Evolutionary conservation across 2,113 vertebrate species (phyloP), one percentile per base, ranked within the genome.

Genomic region (Anguilla rostrata): DNA sequence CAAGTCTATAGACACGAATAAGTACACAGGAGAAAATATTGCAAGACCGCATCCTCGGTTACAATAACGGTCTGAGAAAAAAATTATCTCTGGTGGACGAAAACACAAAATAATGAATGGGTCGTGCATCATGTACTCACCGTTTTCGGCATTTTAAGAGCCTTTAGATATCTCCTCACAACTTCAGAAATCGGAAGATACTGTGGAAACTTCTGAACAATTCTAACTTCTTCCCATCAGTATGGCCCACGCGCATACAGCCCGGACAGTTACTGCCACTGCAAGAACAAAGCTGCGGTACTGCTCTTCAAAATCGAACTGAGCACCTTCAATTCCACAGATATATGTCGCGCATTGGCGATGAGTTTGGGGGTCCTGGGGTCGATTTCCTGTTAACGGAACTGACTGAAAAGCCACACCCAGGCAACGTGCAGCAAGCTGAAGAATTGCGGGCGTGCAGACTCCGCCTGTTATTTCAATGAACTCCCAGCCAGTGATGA

Each of bases 131-230:
- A 16, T 5, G 29, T 78, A 86, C 86, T 86, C 63, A 86, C 86
- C 63, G 86, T 86, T 83, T 86, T 86, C 9, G 86, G 86, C 86
- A 86, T 86, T 53, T n/a, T 82, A 63, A 3, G 11, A 49, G 80
- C 49, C 20, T 9, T 29, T 75, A 22, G 12, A 34, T 75, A 75
- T n/a, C 20, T 78, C 49, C 39, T 39, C 41, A 43, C 78, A 56
- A 56, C 5, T 82, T 60, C 9, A 46, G 39, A 66, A 86, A 66
- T 29, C 26, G n/a, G 11, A 75, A 22, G n/a, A 53, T 39, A 53
- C 15, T 53, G 22, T 75, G 14, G 41, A 78, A 71, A n/a, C 46
- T 49, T 86, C 53, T 86, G 49, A 81, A 22, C 8, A 40, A 53
- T 86, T 29, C 71, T 12, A 78, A 78, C 57, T 81, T 39, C 12